Conservation (phyloP, 23 tunicate genomes). For the Botrylloides violaceus region DNA sequence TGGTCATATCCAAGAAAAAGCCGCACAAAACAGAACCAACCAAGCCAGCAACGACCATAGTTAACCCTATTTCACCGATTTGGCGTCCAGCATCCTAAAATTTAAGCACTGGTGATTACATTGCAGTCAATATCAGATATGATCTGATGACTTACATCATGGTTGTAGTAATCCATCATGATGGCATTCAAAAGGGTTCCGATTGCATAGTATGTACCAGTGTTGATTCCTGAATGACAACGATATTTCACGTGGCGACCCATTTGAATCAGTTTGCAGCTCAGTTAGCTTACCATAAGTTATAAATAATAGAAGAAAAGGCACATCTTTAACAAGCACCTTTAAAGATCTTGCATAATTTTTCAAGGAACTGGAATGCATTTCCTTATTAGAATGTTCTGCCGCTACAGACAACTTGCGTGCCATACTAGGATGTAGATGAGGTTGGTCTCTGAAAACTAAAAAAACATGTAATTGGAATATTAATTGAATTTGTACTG, state of each 20-base stretch:
- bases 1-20: slow-evolving; percentile 52
- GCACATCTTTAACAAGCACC: slow-evolving; percentile 45
- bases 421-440: slow-evolving; percentile 64
- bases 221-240: slow-evolving; percentile 57
- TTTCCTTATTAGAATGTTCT: slow-evolving; percentile 26
- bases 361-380: slow-evolving; percentile 30
- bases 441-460: slow-evolving; percentile 76
- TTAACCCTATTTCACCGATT: slow-evolving; percentile 79
- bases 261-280: background rate
- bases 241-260: background rate
- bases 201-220: slow-evolving; percentile 93
- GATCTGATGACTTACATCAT: background rate
- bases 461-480: too few species aligned
- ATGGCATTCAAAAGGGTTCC: slow-evolving; percentile 80
- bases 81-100: slow-evolving; percentile 41
- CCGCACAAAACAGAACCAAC: slow-evolving; percentile 84
- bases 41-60: slow-evolving; percentile 94
- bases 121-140: too few species aligned
- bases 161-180: slow-evolving; percentile 32
- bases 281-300: slow-evolving; percentile 56
- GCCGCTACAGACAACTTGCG: slow-evolving; percentile 32
- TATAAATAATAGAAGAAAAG: slow-evolving; percentile 57
- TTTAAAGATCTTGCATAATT: slow-evolving; percentile 52
- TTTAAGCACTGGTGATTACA: too few species aligned
- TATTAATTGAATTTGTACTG: too few species aligned